Percentiles rank a stretch among this genome's conserved stretches.
Conservation (phyloP, 2,888 invertebrate genomes). For the Brachyptera putata region DNA sequence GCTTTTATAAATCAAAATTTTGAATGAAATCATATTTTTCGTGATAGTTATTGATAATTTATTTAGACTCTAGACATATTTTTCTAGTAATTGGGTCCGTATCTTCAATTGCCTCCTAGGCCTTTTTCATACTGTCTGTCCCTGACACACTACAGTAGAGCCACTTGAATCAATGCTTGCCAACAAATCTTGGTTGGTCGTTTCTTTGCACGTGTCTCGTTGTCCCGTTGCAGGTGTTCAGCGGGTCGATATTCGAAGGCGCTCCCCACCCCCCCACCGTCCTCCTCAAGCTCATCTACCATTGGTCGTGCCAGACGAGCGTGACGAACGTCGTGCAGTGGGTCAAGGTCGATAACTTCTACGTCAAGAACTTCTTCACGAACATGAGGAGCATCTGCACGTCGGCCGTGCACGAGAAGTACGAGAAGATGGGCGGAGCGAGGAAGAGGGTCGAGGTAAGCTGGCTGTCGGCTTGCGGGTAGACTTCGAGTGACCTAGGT, state of each 20-base stretch:
- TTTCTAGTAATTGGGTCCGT: too few species aligned
- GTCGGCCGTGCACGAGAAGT: slow-evolving; percentile 72
- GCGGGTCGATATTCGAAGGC: slow-evolving; percentile 81
- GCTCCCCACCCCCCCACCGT: slow-evolving; percentile 80
- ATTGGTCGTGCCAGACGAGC: slow-evolving; percentile 88
- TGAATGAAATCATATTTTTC: too few species aligned
- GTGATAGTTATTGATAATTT: too few species aligned
- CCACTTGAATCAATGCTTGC: too few species aligned
- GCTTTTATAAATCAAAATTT: too few species aligned
- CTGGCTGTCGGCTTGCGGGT: not conserved
- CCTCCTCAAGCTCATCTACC: slow-evolving; percentile 78
- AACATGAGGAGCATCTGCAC: slow-evolving; percentile 74
- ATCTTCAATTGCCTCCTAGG: too few species aligned
- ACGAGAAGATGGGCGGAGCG: slow-evolving; percentile 66
- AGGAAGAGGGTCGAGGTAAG: slow-evolving; percentile 63
- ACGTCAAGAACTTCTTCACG: slow-evolving; percentile 63
- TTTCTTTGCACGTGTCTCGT: too few species aligned
- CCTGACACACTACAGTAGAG: too few species aligned
- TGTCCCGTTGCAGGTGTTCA: slow-evolving; percentile 55
- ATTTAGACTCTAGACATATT: too few species aligned
- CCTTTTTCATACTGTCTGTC: too few species aligned
- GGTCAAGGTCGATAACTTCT: slow-evolving; percentile 74
- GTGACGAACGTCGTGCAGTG: slow-evolving; percentile 84
- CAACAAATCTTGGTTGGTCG: too few species aligned
- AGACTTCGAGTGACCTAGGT: too few species aligned